Evolutionary conservation across 2,888 invertebrate species (phyloP), one percentile per base, ranked within the genome.

Genomic region (Rhamnusium bicolor): DNA sequence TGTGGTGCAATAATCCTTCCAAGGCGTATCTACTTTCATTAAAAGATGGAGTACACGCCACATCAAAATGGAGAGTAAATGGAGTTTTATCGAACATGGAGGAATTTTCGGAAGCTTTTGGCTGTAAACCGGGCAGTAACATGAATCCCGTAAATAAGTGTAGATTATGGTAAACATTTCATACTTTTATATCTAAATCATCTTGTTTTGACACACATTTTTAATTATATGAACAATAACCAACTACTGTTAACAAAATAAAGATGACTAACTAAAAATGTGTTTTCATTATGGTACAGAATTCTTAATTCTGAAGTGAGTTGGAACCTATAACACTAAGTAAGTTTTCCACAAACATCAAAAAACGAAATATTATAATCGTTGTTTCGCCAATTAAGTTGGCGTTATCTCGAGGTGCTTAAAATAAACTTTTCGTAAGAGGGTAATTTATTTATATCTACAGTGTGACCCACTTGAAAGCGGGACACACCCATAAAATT

Each of bases 131-230:
- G 3, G 85, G 84, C 10, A 85, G 85, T 61, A 73, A 75, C 0
- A 88, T 88, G 88, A 88, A 88, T 74, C 88, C 88, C 0, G 75
- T 65, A 40, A 80, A 82, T 3, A 88, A 87, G 78, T 88, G 88
- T 71, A 76, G 80, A 14, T 77, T 88, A 53, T 88, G 88, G 88
- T 88, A 82, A 58, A 53, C 18, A 10, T 19, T 16, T 7, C 16
- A 6, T 51, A 18, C 51, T 18, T 32, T 32, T 10, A 32, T 10
- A 32, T 10, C 1, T 12, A 32, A 40, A 12, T n/a, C 40, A n/a
- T 40, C n/a, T 40, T 40, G 40, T 40, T 40, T 40, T 40, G 40
- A 40, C 6, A n/a, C n/a, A n/a, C n/a, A n/a, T n/a, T n/a, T n/a
- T n/a, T n/a, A n/a, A n/a, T n/a, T n/a, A n/a, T n/a, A n/a, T n/a